Conservation (phyloP, 53 echinoderm and acorn worm genomes). For the Echinarachnius parma region DNA sequence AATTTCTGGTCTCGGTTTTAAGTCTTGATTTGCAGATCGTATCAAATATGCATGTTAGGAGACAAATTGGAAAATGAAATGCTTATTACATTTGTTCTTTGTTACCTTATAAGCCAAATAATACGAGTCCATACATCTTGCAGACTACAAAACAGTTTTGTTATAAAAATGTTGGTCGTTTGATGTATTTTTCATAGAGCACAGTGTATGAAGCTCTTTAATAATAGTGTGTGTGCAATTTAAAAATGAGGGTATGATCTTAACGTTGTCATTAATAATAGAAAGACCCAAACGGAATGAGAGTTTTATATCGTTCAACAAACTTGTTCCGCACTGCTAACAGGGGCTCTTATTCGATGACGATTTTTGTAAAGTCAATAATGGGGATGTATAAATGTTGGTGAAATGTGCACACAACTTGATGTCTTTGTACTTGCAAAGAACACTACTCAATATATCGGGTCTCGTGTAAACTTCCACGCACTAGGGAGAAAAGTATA, state of each 20-base stretch:
- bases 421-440: slow-evolving; percentile 32
- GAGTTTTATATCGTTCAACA: too few species aligned
- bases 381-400: too few species aligned
- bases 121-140: slow-evolving; percentile 4
- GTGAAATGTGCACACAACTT: slow-evolving; percentile 20
- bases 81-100: not conserved
- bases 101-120: not conserved
- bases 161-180: too few species aligned
- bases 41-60: slow-evolving; percentile 32
- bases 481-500: slow-evolving; percentile 41
- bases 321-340: too few species aligned
- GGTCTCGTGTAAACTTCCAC: slow-evolving; percentile 25
- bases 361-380: too few species aligned
- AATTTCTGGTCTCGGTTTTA: too few species aligned
- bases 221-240: slow-evolving; percentile 50
- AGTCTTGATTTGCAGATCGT: too few species aligned
- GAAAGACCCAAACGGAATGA: too few species aligned
- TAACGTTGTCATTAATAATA: too few species aligned
- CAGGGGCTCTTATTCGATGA: too few species aligned
- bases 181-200: slow-evolving; percentile 24
- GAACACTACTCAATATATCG: not conserved
- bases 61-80: not conserved
- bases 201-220: slow-evolving; percentile 14
- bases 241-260: too few species aligned
- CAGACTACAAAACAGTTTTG: too few species aligned